Base-by-base conservation (phyloP, 2,113 vertebrate species). In the Thermophis baileyi region DNA sequence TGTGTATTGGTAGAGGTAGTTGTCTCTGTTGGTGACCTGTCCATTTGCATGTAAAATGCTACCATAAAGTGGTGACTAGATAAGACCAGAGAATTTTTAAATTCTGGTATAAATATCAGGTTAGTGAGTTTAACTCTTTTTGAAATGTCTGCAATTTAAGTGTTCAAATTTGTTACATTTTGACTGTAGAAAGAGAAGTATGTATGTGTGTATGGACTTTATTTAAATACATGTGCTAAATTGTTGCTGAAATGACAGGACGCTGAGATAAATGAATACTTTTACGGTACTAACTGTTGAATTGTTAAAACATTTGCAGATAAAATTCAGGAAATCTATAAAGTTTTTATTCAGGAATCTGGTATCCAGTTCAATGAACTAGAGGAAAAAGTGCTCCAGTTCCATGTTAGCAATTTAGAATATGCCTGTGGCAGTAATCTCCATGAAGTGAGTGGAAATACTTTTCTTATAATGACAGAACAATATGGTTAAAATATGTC, bases 371-470 rank as follows among this genome's bases (percentile, higher is more conserved):
- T 99, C 97, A 99, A 98, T 91, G 98, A 99, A 46, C 96, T 99
- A 93, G 99, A 99, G 89, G 99, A 99, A 94, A 98, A 99, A 90
- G 99, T 99, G 4, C 97, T 99, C 8, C 99, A 99, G 96, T 99
- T 99, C 96, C 99, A 99, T 91, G 98, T 99, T 94, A 99, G 99
- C 91, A 99, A 99, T 96, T 96, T 99, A 97, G 99, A 99, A 89
- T 99, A 98, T 1, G 99, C 99, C 94, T 99, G 99, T 16, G 99
- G 99, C 89, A 99, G 98, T 97, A 98, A 97, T 40, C 98, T 99
- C 85, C 98, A 98, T 91, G 98, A 99, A 98, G 99, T 98, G 89
- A 81, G 97, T 44, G 54, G 60, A 88, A 40, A 40, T 57, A 51
- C 9, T 14, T 46, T 8, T 2, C 40, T 35, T 10, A 7, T n/a